phyloP scores from a whole-genome alignment of 2,113 vertebrate genomes.

The Chauna torquata region DNA sequence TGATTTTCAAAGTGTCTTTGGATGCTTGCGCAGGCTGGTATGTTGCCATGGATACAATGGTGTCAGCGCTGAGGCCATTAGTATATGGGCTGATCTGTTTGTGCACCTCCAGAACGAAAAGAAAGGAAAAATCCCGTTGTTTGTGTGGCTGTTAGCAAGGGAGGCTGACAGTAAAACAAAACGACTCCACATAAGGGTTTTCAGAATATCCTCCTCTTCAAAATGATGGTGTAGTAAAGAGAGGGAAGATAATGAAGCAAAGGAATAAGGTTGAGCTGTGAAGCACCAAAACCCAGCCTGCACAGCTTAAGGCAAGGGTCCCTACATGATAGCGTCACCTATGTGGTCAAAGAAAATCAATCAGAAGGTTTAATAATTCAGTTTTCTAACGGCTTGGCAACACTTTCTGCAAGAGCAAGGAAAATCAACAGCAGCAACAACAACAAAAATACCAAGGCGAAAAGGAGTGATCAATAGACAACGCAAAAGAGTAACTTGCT shows the following conservation, averaged over 20 bases:
- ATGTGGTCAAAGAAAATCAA: background rate
- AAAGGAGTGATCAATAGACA: background rate
- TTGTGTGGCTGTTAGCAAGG: background rate
- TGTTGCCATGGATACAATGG: constrained; percentile 69
- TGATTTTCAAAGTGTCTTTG: constrained; percentile 32
- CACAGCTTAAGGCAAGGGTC: background rate
- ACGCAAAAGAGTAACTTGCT: background rate
- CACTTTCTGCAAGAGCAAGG: background rate
- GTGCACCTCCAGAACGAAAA: constrained; percentile 1
- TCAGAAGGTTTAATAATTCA: background rate
- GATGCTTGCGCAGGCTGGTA: constrained; percentile 53
- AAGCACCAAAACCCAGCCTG: background rate
- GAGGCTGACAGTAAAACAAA: background rate
- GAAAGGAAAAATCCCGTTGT: constrained; percentile 13
- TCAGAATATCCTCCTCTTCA: constrained; percentile 9
- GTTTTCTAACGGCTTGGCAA: background rate
- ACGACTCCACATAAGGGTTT: constrained; percentile 5
- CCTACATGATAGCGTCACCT: background rate
- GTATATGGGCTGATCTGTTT: constrained; percentile 64
- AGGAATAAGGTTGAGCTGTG: background rate
- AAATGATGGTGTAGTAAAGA: background rate
- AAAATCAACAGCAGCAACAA: background rate
- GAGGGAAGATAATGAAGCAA: background rate
- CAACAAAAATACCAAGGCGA: background rate
- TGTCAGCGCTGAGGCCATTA: constrained; percentile 15